A percentile compares a stretch with the other conserved stretches of the same genome.
Conservation (phyloP, 2,113 vertebrate species). For the Capra hircus region DNA sequence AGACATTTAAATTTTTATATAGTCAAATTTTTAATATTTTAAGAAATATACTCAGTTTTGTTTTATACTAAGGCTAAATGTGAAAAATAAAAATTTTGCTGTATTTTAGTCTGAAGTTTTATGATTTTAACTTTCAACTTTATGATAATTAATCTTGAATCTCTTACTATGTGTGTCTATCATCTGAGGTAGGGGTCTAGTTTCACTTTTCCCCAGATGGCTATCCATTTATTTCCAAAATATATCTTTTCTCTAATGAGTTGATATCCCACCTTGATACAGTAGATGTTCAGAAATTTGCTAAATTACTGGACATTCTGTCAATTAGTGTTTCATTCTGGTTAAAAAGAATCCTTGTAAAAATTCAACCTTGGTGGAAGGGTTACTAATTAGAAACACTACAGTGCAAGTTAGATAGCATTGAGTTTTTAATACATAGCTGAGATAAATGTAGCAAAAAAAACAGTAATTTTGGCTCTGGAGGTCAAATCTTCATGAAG, state of each 20-base stretch:
- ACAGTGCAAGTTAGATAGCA: background rate
- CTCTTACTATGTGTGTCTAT: background rate
- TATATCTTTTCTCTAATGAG: background rate
- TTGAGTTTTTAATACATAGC: background rate
- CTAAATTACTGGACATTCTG: background rate
- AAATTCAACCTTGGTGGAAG: background rate
- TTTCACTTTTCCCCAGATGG: background rate
- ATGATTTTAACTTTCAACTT: slow-evolving; percentile 34
- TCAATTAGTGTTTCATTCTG: background rate
- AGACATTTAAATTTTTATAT: background rate
- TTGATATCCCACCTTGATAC: background rate
- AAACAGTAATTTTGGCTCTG: background rate
- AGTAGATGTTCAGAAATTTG: slow-evolving; percentile 4
- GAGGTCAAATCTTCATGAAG: background rate
- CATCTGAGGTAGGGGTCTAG: background rate
- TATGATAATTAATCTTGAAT: background rate
- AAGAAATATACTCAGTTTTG: background rate
- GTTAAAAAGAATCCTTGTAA: background rate
- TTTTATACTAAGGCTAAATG: background rate
- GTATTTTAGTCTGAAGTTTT: background rate
- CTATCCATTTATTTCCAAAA: background rate
- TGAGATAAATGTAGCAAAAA: background rate
- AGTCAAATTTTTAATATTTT: background rate
- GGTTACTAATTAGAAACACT: background rate
- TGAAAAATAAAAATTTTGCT: background rate